These are phyloP conservation scores for Oreochromis spilurus DNA, from an alignment of 2,113 vertebrate species.

Conservation along the genomic window DNA sequence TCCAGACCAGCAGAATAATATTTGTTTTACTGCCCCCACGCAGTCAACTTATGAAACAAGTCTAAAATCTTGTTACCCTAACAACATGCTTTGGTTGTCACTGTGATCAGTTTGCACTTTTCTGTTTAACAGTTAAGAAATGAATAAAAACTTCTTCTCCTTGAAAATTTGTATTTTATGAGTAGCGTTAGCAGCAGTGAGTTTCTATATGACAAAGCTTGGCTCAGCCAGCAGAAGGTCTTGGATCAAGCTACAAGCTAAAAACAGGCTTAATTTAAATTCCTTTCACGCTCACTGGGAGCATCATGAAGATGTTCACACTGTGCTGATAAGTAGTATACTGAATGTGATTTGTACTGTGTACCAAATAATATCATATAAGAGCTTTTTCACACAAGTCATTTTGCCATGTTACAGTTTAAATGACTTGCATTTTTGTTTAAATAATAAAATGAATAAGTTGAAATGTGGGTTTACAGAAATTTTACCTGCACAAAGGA, in stretches of 20 bases:
- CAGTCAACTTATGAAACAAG: not conserved
- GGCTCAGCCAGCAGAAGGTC: not conserved
- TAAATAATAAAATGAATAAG: not conserved
- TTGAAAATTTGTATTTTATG: not conserved
- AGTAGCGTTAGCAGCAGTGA: not conserved
- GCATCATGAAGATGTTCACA: accelerated
- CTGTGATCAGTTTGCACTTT: not conserved
- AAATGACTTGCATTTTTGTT: not conserved
- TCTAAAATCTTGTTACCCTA: not conserved
- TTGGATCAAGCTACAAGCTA: not conserved
- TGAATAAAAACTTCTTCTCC: not conserved
- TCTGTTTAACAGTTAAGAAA: not conserved
- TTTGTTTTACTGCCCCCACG: not conserved
- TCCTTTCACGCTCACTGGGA: not conserved
- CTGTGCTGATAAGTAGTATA: not conserved
- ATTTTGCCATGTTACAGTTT: not conserved
- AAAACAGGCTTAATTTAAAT: not conserved
- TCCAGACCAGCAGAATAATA: not conserved
- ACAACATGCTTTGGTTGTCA: not conserved
- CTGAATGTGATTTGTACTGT: not conserved
- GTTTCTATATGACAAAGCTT: not conserved
- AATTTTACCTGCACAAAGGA: not conserved
- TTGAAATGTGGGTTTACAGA: not conserved
- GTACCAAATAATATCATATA: not conserved
- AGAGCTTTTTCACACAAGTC: not conserved